Evolutionary conservation across 2,888 invertebrate genomes (phyloP).

Genomic region (Steinernema hermaphroditum): DNA sequence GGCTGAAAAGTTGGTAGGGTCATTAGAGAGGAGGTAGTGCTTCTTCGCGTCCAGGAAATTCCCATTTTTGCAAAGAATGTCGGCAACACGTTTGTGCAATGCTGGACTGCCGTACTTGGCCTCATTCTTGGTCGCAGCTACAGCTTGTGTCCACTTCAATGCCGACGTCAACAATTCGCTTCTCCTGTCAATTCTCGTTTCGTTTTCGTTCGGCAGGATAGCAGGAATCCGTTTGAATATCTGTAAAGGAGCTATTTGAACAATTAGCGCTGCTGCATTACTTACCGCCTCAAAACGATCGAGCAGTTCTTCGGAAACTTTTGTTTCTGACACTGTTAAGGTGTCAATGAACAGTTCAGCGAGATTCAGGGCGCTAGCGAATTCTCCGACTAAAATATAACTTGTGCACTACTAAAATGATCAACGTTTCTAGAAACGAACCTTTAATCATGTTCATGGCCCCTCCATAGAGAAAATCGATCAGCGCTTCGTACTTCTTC

Average conservation of each 20-base stretch:
- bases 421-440: constrained; percentile 29
- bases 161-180: constrained; percentile 32
- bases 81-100: background rate
- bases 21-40: constrained; percentile 13
- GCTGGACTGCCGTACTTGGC: background rate
- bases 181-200: constrained; percentile 30
- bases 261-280: background rate
- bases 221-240: constrained; percentile 32
- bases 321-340: background rate
- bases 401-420: background rate
- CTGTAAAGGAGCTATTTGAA: constrained; percentile 30
- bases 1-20: background rate
- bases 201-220: background rate
- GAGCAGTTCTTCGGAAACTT: constrained; percentile 29
- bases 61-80: background rate
- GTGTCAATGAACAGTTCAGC: constrained; percentile 41
- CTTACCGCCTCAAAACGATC: constrained; percentile 32
- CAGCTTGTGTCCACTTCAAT: constrained; percentile 32
- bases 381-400: constrained; percentile 36
- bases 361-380: constrained; percentile 39
- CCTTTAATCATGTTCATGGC: constrained; percentile 39
- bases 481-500: constrained; percentile 42
- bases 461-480: constrained; percentile 44
- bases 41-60: constrained; percentile 22
- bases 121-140: background rate